Evolutionary conservation across 2,888 invertebrate species (phyloP).

Genomic region (Pegoplata infirma): DNA sequence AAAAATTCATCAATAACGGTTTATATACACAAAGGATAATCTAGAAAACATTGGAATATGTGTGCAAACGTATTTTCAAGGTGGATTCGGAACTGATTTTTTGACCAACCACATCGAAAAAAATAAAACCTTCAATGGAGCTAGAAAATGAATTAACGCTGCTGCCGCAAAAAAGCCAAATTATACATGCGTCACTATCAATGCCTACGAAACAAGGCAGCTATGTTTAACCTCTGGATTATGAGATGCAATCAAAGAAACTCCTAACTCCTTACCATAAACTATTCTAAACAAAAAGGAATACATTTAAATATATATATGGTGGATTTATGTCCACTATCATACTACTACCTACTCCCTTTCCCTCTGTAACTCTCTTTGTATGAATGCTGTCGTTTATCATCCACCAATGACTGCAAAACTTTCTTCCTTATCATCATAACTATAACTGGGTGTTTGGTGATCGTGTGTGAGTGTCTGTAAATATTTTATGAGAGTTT

Average conservation of each 20-base stretch:
- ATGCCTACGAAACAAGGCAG: not conserved
- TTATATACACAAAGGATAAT: no score
- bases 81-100: constrained; percentile 4
- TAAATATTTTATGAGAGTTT: not conserved
- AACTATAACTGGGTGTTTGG: constrained; percentile 10
- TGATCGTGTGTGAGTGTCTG: not conserved
- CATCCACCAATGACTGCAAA: not conserved
- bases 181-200: constrained; percentile 27
- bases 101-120: not conserved
- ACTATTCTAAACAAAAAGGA: constrained; percentile 2
- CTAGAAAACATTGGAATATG: not conserved
- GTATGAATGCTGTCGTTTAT: not conserved
- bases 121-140: constrained; percentile 6
- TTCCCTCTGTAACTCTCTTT: not conserved
- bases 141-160: constrained; percentile 19
- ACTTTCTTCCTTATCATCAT: not conserved
- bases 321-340: not conserved
- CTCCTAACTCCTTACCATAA: not conserved
- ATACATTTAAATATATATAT: no score
- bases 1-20: no score
- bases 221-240: not conserved
- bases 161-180: not conserved
- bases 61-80: not conserved
- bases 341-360: not conserved
- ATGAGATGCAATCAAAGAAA: constrained; percentile 7